Evolutionary conservation across 2,797 vertebrate genomes (phyloP), one percentile per base, ranked within the genome.

Genomic region (Cyprinodon diabolis): DNA sequence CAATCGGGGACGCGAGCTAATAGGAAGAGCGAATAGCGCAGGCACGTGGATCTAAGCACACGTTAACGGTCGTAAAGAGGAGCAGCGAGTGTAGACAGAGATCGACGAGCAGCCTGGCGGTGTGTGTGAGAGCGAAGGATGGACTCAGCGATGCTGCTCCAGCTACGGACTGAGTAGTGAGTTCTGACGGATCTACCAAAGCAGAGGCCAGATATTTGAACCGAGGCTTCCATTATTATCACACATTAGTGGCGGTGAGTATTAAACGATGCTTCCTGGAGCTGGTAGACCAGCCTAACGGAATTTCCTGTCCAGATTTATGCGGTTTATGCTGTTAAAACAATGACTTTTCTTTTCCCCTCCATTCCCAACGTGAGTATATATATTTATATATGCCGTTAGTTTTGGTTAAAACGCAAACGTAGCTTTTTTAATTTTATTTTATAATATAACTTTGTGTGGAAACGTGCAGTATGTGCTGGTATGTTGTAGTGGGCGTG

Each of bases 11-110:
- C 69, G n/a, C 30, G 86, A 81, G 90, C 94, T 94, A 91, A 93
- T 93, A 52, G 86, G 19, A 80, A 77, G 68, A 76, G 82, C 54
- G 78, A 85, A 90, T 82, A 92, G 81, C 86, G 74, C 90, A 91
- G 93, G 95, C 95, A 95, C 94, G 95, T 96, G 94, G 89, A 92
- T 84, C 67, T 83, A 90, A 83, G 93, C 95, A 94, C 93, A 94
- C 94, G 94, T 94, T 94, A 91, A 93, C 87, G 92, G 90, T 93
- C 75, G 88, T 93, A 92, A 91, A 79, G 86, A 90, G 88, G 91
- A 87, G 78, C 79, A 85, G 72, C 74, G 25, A 84, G 87, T 77
- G 67, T 19, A 87, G 80, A 79, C 86, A 86, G 73, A 90, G 70
- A 78, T 84, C 49, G 87, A 89, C 67, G 84, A 86, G 21, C 80